Evolutionary conservation across 2,113 vertebrate genomes (phyloP), one percentile per base, ranked within the genome.

Genomic region (Sisor rabdophorus): DNA sequence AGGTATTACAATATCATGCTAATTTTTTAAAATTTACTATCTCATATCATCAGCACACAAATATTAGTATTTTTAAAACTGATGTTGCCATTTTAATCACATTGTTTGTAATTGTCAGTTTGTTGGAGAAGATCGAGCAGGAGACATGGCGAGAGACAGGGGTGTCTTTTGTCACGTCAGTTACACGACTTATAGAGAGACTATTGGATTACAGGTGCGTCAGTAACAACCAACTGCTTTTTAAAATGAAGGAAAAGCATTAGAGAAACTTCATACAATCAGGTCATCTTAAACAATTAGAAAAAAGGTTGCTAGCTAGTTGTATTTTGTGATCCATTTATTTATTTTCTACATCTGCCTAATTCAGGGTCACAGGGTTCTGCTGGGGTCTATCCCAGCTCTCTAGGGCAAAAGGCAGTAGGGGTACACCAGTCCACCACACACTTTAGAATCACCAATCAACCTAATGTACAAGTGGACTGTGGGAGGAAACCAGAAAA

Each of bases 81-180:
- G 15, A 54, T 53, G n/a, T 40, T 26, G 32, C 32, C 19, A 15
- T 30, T 20, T 52, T 22, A 47, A 58, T 48, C 15, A 22, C 20
- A 5, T 32, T 47, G 4, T 58, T 11, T 58, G 7, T 69, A 5
- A 2, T 9, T 55, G 20, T 48, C 88, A 99, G 97, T 84, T 88
- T 99, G 61, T 84, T 99, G 87, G 97, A 99, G 89, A 98, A 98
- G 88, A 95, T 98, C 12, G 97, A 99, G 86, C 97, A 99, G 87
- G 97, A 99, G 78, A 98, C 97, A 0, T 98, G 97, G 97, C 90
- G 97, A 36, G 97, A 98, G 85, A 98, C 95, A 0, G 97, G 97
- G 2, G 92, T 95, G 83, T 99, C 97, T 11, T 98, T 98, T 17
- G 93, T 99, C 52, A 98, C 95, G 0, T 98, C 97, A 0, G 96